Conservation (phyloP, 2,888 invertebrate genomes). For the Girardia tigrina region DNA sequence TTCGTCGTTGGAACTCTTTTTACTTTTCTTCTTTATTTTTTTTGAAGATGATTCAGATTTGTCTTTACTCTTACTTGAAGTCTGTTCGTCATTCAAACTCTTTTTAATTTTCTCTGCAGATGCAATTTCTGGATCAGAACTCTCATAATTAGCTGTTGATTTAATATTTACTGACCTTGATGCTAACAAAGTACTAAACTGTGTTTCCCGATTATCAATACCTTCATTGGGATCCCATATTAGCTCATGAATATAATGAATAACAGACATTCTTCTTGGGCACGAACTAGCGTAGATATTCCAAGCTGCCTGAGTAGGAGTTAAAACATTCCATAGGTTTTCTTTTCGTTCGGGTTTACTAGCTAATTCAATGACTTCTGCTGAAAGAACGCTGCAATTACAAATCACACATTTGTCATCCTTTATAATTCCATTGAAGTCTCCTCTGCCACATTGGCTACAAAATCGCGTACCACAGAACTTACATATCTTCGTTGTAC, state of each 20-base stretch:
- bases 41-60: too few species aligned
- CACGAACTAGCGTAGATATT: background rate
- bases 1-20: too few species aligned
- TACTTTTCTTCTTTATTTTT: too few species aligned
- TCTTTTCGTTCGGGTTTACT: background rate
- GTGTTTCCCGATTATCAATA: background rate
- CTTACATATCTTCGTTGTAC: background rate
- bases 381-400: background rate
- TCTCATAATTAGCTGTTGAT: too few species aligned
- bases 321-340: slow-evolving; percentile 11
- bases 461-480: slow-evolving; percentile 1
- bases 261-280: background rate
- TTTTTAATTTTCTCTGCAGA: too few species aligned
- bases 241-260: background rate
- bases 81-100: too few species aligned
- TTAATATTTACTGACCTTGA: too few species aligned
- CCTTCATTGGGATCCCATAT: slow-evolving; percentile 10
- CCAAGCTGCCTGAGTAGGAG: background rate
- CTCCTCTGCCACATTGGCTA: background rate
- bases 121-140: too few species aligned
- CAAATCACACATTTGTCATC: background rate
- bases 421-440: background rate
- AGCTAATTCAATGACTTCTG: slow-evolving; percentile 6
- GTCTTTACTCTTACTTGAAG: too few species aligned
- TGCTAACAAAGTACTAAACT: background rate